Evolutionary conservation across 2,888 invertebrate genomes (phyloP).

Genomic region (Megamerina dolium): DNA sequence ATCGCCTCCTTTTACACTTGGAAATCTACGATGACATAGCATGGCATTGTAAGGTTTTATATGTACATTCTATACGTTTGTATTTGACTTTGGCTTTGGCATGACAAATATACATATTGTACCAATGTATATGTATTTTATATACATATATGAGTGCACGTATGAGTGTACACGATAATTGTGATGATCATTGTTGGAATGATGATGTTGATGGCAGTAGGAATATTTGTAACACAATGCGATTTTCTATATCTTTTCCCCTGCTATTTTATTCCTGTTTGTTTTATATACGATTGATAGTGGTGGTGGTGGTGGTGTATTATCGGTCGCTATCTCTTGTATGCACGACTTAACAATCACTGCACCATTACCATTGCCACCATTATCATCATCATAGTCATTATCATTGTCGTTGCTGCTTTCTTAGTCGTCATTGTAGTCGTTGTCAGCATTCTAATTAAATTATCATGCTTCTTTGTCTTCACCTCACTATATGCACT

Average conservation of each 20-base stretch:
- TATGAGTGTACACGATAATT: not conserved
- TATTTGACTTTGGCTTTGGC: not conserved
- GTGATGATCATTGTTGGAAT: no score
- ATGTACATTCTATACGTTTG: not conserved
- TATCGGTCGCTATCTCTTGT: not conserved
- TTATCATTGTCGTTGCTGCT: no score
- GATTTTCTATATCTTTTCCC: no score
- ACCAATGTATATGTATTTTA: not conserved
- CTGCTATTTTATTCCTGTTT: no score
- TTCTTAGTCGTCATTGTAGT: not conserved
- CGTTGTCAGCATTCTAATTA: not conserved
- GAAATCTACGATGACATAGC: not conserved
- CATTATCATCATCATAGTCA: no score
- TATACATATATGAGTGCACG: not conserved
- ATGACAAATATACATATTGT: not conserved
- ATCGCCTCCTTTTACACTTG: conserved; percentile 23
- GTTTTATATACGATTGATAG: no score
- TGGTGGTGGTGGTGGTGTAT: no score
- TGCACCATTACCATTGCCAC: not conserved
- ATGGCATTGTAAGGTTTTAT: not conserved
- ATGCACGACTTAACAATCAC: conserved; percentile 8
- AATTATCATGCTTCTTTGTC: conserved; percentile 4
- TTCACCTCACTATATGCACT: not conserved
- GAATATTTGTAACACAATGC: no score
- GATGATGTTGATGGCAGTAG: no score